Evolutionary conservation across 1,140 invertebrate genomes (phyloP).

Genomic region (Diachasmimorpha longicaudata): DNA sequence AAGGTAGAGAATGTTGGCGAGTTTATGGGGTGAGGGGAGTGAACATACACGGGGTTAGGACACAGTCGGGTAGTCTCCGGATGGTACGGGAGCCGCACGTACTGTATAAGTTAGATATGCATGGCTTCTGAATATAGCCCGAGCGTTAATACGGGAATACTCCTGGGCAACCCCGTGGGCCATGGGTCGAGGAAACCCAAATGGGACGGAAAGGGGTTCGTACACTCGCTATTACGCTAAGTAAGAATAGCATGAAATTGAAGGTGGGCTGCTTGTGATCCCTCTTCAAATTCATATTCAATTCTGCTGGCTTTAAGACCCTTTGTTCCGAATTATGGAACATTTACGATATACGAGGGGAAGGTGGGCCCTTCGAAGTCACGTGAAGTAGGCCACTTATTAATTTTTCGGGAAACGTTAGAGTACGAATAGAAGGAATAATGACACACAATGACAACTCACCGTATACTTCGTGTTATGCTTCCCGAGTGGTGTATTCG

Average conservation of each 20-base stretch:
- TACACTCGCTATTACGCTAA: conserved; percentile 13
- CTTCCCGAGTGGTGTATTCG: conserved; percentile 92
- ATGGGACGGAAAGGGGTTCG: conserved; percentile 15
- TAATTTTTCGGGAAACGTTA: no score
- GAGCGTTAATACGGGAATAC: conserved; percentile 48
- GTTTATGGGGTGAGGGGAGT: neutral
- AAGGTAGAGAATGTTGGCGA: neutral
- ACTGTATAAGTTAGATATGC: conserved; percentile 45
- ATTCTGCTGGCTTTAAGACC: conserved; percentile 6
- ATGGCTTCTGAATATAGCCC: conserved; percentile 50
- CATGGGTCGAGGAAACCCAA: conserved; percentile 10
- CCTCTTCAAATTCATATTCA: neutral
- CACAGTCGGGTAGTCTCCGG: conserved; percentile 3
- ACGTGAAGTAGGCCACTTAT: no score
- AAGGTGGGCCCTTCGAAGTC: no score
- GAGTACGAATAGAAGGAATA: neutral
- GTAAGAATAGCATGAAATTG: neutral
- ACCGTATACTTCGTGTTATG: conserved; percentile 95
- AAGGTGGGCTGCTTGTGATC: neutral
- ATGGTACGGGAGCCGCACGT: neutral
- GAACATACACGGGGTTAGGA: conserved; percentile 1
- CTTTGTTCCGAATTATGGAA: neutral
- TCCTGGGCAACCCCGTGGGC: conserved; percentile 14
- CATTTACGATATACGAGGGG: no score
- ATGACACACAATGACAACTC: conserved; percentile 54